Conservation (phyloP, 2,113 vertebrate genomes). For the Mormyrus lacerda region DNA sequence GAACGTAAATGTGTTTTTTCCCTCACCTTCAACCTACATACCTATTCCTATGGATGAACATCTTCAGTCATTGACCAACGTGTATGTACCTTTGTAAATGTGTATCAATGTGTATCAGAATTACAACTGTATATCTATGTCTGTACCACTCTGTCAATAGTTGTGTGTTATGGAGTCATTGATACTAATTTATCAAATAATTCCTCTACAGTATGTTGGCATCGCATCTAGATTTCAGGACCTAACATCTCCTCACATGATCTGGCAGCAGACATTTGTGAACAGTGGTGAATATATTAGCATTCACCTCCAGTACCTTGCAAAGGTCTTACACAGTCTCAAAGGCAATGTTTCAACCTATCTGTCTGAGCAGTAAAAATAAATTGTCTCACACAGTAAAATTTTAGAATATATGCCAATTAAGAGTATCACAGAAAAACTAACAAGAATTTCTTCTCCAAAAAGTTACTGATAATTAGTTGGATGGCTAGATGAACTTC, state of each 20-base stretch:
- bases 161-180: neutral
- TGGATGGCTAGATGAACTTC: neutral
- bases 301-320: neutral
- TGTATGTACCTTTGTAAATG: neutral
- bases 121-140: neutral
- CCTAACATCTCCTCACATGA: neutral
- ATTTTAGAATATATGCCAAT: neutral
- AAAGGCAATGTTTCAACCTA: neutral
- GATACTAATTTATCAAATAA: neutral
- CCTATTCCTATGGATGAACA: neutral
- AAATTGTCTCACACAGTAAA: neutral
- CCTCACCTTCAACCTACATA: neutral
- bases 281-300: constrained; percentile 1
- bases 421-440: neutral
- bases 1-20: neutral
- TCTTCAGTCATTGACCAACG: neutral
- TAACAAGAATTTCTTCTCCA: neutral
- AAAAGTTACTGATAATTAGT: neutral
- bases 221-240: neutral
- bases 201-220: neutral
- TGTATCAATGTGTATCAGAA: neutral
- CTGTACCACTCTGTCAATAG: neutral
- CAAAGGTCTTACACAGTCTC: neutral
- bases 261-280: neutral
- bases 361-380: neutral